Conservation (phyloP, 2,888 invertebrate genomes). For the Pyrrhosoma nymphula region DNA sequence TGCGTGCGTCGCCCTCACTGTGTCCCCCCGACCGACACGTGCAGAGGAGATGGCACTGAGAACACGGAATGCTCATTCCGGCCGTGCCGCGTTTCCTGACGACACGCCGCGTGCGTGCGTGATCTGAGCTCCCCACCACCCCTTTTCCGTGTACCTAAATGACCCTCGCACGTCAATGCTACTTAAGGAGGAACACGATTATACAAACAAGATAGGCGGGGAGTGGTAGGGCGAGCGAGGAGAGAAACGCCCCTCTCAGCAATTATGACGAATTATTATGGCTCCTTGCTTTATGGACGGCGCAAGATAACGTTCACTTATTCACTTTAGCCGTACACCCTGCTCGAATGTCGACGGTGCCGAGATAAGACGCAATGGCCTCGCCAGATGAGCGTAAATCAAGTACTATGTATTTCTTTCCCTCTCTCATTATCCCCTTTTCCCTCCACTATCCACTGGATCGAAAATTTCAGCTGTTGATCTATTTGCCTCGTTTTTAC, state of each 20-base stretch:
- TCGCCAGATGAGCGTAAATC: constrained; percentile 2
- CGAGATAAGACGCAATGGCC: neutral
- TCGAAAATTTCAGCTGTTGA: constrained; percentile 16
- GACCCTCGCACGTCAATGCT: constrained; percentile 15
- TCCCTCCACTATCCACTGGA: neutral
- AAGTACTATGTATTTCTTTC: neutral
- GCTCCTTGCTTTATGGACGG: constrained; percentile 9
- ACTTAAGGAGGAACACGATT: constrained; percentile 22
- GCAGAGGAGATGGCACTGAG: neutral
- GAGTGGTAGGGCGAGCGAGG: neutral
- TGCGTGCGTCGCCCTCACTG: no score
- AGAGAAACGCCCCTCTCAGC: constrained; percentile 33
- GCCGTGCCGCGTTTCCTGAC: neutral
- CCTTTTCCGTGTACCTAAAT: constrained; percentile 11
- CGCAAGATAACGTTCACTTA: constrained; percentile 1
- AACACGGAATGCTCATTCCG: constrained; percentile 22
- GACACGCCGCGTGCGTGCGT: neutral
- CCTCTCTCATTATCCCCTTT: constrained; percentile 1
- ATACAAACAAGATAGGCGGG: constrained; percentile 32
- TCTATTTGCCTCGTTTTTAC: neutral
- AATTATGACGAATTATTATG: constrained; percentile 39
- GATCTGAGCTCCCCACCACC: neutral
- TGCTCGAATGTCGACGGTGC: neutral
- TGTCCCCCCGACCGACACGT: neutral
- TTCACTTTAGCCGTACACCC: constrained; percentile 12